Conservation (phyloP, 2,113 vertebrate genomes). For the Pardalotus punctatus region DNA sequence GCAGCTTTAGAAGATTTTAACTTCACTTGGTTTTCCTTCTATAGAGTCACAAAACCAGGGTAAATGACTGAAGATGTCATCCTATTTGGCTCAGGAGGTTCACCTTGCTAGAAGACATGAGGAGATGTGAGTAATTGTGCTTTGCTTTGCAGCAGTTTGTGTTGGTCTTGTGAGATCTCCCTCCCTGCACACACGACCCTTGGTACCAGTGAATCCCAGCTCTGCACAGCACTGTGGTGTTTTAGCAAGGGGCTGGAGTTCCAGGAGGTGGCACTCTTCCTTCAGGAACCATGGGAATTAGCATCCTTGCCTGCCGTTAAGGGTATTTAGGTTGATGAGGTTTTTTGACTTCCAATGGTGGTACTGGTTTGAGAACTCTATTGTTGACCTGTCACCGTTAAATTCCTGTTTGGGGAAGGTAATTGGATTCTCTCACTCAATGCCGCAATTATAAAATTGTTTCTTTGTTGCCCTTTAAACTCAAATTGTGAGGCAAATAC, state of each 20-base stretch:
- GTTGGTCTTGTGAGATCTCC: neutral
- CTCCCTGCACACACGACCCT: neutral
- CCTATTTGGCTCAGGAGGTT: slow-evolving; percentile 72
- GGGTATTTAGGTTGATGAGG: neutral
- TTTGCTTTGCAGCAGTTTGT: neutral
- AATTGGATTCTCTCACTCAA: neutral
- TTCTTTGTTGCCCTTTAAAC: slow-evolving; percentile 20
- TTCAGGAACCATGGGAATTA: slow-evolving; percentile 12
- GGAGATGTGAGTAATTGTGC: slow-evolving; percentile 79
- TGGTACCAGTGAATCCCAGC: neutral
- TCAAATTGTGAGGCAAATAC: neutral
- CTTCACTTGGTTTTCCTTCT: slow-evolving; percentile 43
- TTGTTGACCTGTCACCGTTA: neutral
- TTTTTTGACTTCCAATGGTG: neutral
- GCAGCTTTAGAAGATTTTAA: neutral
- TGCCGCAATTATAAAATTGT: neutral
- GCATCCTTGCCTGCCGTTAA: neutral
- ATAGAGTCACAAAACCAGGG: neutral
- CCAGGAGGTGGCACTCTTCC: slow-evolving; percentile 60
- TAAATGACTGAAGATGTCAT: slow-evolving; percentile 60
- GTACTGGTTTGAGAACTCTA: neutral
- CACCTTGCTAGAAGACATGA: slow-evolving; percentile 79
- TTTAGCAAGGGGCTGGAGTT: neutral
- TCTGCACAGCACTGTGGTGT: neutral
- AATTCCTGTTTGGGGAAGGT: neutral